phyloP scores from a whole-genome alignment of 2,113 vertebrate genomes.

The Serilophus lunatus region DNA sequence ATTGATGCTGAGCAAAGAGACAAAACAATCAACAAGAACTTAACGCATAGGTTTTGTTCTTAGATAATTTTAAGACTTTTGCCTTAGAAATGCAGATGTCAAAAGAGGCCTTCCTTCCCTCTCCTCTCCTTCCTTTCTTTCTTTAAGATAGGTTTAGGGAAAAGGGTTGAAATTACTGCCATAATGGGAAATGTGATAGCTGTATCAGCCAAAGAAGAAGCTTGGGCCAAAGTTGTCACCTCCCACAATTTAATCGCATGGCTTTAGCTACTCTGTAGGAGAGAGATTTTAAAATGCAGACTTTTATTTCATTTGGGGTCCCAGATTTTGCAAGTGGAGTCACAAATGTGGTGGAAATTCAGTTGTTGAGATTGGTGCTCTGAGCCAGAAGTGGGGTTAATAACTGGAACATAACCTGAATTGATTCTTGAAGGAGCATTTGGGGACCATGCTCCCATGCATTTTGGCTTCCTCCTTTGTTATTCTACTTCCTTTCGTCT shows the following conservation, averaged over 20 bases:
- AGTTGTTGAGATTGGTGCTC: neutral
- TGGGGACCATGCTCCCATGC: rapidly evolving
- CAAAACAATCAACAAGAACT: conserved; percentile 44
- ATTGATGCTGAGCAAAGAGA: conserved; percentile 31
- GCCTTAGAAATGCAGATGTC: conserved; percentile 11
- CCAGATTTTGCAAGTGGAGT: neutral
- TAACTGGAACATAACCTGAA: neutral
- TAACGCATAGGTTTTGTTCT: neutral
- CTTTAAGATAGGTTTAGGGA: neutral
- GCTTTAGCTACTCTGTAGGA: neutral
- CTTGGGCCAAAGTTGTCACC: neutral
- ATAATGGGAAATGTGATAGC: neutral
- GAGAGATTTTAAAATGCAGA: neutral
- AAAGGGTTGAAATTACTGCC: neutral
- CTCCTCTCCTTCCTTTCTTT: neutral
- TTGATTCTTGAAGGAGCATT: neutral
- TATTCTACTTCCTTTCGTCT: conserved; percentile 76
- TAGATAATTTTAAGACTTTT: neutral
- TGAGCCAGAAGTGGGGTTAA: neutral
- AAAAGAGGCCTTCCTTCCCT: conserved; percentile 6
- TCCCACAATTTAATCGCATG: neutral
- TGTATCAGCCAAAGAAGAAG: neutral
- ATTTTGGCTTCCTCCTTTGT: conserved; percentile 44
- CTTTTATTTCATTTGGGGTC: neutral
- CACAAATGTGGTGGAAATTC: neutral